Conservation (phyloP, 2,113 vertebrate species). For the Mungos mungo region DNA sequence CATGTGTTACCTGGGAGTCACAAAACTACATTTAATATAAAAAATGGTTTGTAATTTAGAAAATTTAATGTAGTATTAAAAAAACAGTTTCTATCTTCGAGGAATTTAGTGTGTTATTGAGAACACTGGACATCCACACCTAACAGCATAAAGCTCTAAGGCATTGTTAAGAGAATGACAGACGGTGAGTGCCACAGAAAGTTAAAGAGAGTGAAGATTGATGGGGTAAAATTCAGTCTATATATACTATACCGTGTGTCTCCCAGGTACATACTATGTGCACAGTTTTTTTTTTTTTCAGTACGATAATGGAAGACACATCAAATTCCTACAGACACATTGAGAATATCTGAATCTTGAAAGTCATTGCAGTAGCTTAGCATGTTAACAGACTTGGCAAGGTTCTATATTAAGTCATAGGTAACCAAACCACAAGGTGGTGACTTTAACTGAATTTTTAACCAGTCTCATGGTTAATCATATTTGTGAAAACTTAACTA, state of each 20-base stretch:
- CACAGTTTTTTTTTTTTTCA: not conserved
- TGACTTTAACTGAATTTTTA: slow-evolving; percentile 45
- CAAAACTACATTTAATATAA: not conserved
- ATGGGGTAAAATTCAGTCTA: not conserved
- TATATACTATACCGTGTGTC: not conserved
- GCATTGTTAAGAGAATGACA: slow-evolving; percentile 1
- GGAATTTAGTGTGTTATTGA: not conserved
- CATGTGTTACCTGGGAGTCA: not conserved
- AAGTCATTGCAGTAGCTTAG: not conserved
- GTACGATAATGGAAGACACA: not conserved
- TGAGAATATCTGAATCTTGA: slow-evolving; percentile 34
- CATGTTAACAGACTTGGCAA: not conserved
- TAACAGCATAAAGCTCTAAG: not conserved
- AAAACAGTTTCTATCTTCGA: not conserved
- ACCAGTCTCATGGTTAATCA: not conserved
- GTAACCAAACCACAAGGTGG: slow-evolving; percentile 59
- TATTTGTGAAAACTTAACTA: not conserved
- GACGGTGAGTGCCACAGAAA: not conserved
- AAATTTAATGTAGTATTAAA: not conserved
- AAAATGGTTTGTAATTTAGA: not conserved
- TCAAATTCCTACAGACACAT: not conserved
- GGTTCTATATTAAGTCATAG: not conserved
- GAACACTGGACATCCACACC: not conserved
- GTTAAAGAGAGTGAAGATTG: not conserved
- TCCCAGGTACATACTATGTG: not conserved